phyloP scores from a whole-genome alignment of 2,888 invertebrate species.

The Melanchra persicariae region DNA sequence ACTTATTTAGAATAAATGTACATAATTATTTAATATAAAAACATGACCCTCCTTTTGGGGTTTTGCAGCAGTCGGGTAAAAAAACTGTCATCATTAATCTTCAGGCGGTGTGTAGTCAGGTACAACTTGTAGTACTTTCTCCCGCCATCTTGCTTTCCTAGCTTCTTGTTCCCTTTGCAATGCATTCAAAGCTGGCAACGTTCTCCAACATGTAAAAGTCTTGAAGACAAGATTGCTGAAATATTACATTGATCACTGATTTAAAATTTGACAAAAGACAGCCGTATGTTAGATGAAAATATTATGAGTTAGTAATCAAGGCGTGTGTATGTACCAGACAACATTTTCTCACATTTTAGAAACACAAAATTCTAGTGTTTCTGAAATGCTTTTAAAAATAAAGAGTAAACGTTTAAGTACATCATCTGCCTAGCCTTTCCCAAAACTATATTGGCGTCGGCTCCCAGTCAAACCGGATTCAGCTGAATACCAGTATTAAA shows the following conservation, averaged over 20 bases:
- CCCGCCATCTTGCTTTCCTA: slow-evolving; percentile 93
- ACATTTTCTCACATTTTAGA: neutral
- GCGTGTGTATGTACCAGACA: neutral
- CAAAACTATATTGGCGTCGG: too few relatives aligned
- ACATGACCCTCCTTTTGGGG: neutral
- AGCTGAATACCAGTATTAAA: too few relatives aligned
- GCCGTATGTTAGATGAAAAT: too few relatives aligned
- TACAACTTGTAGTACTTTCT: slow-evolving; percentile 93
- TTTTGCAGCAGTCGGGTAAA: neutral
- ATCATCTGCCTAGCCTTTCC: too few relatives aligned
- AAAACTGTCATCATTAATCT: slow-evolving; percentile 70
- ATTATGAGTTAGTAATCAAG: neutral
- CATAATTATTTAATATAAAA: neutral
- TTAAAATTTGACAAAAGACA: neutral
- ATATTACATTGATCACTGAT: slow-evolving; percentile 37
- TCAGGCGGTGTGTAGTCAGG: slow-evolving; percentile 92
- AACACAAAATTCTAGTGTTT: neutral
- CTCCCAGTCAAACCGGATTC: too few relatives aligned
- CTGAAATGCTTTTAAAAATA: neutral
- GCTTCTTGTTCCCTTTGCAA: slow-evolving; percentile 93
- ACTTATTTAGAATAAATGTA: neutral
- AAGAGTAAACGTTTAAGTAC: neutral
- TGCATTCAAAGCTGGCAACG: slow-evolving; percentile 92
- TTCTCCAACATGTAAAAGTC: slow-evolving; percentile 91
- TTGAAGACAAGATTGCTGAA: slow-evolving; percentile 85